Conservation (phyloP, 2,888 invertebrate genomes). For the Agrochola litura region DNA sequence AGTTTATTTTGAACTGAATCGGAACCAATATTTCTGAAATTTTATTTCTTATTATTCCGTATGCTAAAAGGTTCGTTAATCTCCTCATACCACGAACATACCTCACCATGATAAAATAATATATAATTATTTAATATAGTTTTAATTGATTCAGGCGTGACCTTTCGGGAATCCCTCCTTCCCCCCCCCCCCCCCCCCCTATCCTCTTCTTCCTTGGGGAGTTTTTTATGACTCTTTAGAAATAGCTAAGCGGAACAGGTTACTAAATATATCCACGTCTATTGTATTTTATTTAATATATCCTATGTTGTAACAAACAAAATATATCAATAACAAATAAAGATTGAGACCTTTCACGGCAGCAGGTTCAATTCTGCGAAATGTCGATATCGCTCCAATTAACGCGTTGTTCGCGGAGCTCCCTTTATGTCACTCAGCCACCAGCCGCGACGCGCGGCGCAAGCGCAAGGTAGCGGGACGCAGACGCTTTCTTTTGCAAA, state of each 20-base stretch:
- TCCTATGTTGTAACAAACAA: neutral
- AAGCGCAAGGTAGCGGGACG: constrained; percentile 22
- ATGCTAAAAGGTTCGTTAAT: neutral
- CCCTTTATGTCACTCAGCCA: constrained; percentile 60
- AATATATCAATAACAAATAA: constrained; percentile 25
- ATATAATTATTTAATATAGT: neutral
- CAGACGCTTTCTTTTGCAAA: constrained; percentile 28
- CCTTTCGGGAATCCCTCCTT: too few species aligned
- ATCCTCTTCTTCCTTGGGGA: too few species aligned
- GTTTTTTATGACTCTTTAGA: too few species aligned
- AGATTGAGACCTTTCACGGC: constrained; percentile 17
- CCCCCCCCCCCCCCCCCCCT: too few species aligned
- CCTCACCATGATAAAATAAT: neutral
- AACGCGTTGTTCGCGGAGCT: constrained; percentile 44
- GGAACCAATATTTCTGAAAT: neutral
- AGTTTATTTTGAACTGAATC: neutral
- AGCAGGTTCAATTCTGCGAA: constrained; percentile 56
- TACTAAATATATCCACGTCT: too few species aligned
- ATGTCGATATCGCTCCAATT: constrained; percentile 60
- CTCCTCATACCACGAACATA: neutral
- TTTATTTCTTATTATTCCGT: neutral
- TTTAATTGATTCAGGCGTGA: too few species aligned
- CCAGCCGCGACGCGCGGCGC: constrained; percentile 4
- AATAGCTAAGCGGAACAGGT: too few species aligned
- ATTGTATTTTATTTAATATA: neutral